These are phyloP conservation scores for Leptestheria dahalacensis DNA, from an alignment of 1,140 invertebrate species.

Conservation along the genomic window DNA sequence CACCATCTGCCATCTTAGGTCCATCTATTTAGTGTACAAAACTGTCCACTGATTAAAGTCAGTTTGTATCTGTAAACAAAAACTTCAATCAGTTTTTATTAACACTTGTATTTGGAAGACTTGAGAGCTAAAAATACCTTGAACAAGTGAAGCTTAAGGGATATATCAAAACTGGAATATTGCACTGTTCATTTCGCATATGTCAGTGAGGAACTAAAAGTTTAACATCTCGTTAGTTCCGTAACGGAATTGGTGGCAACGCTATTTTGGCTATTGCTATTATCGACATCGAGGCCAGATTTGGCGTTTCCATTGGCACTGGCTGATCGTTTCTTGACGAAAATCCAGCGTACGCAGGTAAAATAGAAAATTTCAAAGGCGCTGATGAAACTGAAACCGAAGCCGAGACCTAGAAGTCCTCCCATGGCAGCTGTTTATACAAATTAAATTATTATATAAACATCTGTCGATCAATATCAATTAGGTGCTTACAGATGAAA, in stretches of 20 bases:
- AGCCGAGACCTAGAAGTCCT: slow-evolving; percentile 11
- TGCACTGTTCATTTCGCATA: too few species aligned
- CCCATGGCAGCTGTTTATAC: slow-evolving; percentile 7
- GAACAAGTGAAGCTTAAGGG: too few species aligned
- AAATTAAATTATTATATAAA: not conserved
- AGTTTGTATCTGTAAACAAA: too few species aligned
- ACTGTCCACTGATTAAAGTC: too few species aligned
- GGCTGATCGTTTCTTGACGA: not conserved
- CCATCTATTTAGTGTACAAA: too few species aligned
- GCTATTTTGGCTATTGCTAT: not conserved
- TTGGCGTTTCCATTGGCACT: not conserved
- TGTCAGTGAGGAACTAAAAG: too few species aligned
- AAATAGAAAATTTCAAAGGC: slow-evolving; percentile 13
- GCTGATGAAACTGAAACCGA: slow-evolving; percentile 15
- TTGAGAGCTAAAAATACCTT: too few species aligned
- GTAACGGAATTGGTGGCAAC: not conserved
- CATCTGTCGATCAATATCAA: not conserved
- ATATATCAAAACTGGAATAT: too few species aligned
- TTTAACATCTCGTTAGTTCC: not conserved
- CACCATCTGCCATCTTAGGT: too few species aligned
- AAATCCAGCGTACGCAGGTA: slow-evolving; percentile 8
- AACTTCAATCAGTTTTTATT: too few species aligned
- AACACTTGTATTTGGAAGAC: too few species aligned
- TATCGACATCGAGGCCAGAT: not conserved
- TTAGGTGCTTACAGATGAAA: not conserved